Base-by-base conservation (phyloP, 35 echinoderm and acorn worm species). In the Ophioderma brevispina region DNA sequence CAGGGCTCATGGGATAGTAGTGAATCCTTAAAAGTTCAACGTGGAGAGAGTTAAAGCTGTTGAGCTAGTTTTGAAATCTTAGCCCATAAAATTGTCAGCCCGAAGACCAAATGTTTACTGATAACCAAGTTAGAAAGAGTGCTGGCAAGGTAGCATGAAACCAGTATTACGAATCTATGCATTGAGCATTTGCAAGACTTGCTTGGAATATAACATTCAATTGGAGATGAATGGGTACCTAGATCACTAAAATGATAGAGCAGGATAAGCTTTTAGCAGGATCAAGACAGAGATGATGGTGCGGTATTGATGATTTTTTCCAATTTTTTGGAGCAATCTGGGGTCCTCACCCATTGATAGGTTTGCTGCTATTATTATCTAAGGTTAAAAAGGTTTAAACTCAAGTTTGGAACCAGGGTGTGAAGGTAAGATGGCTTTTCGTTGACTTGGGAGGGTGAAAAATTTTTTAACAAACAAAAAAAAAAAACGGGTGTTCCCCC, bases 221-320 rank as follows among this genome's bases (percentile, higher is more conserved):
- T 40, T 88, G 33, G 76, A 88, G 15, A 49, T 43, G 17, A 90
- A 38, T 81, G 88, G 88, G 50, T 90, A 41, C 88, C 88, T 32
- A 33, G 78, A 1, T 59, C 25, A 1, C 11, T 5, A 35, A n/a
- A 90, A 90, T 35, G n/a, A 75, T 15, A 36, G 36, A 76, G 88
- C 88, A 0, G 88, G n/a, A 90, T 41, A 17, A 30, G 19, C 5
- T 52, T 90, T 14, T 82, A 79, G 23, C 32, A 79, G 17, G 36
- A 64, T 30, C 52, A 82, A 18, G 88, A 90, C 37, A 63, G 37
- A n/a, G 88, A 90, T 64, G 88, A 90, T 81, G 55, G 88, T 78
- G 31, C 11, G 31, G n/a, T 90, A 1, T 64, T 13, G 40, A 38
- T n/a, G 13, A 21, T 25, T 36, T 33, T 21, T 90, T 81, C n/a